These are phyloP conservation scores for Hydra vulgaris DNA, from an alignment of 30 jellyfish, hydroid and myxozoan genomes.

Conservation along the genomic window DNA sequence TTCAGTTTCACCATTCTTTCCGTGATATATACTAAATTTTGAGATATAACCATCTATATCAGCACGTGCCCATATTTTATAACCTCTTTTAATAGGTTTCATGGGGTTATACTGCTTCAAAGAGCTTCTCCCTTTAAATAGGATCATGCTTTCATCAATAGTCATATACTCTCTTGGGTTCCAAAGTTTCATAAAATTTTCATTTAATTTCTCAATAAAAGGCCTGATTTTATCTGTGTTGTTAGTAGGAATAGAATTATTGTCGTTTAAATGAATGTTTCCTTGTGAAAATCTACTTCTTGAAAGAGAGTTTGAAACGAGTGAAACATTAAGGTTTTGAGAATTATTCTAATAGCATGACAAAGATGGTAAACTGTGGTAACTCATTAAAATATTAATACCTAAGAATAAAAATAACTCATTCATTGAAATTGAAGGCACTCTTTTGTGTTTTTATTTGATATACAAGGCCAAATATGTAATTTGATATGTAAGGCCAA, in stretches of 20 bases:
- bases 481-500: too few species aligned
- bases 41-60: too few species aligned
- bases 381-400: conserved; percentile 51
- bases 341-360: conserved; percentile 26
- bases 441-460: conserved; percentile 10
- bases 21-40: conserved; percentile 63
- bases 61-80: too few species aligned
- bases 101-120: too few species aligned
- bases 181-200: conserved; percentile 35
- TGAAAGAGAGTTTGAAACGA: conserved; percentile 28
- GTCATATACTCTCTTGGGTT: conserved; percentile 6
- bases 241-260: conserved; percentile 48
- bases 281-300: conserved; percentile 31
- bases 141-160: conserved; percentile 67
- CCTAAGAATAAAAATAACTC: conserved; percentile 50
- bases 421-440: conserved; percentile 24
- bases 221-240: conserved; percentile 56
- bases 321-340: too few species aligned
- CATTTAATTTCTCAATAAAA: conserved; percentile 39
- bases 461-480: too few species aligned
- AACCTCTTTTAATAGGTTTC: too few species aligned
- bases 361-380: conserved; percentile 40
- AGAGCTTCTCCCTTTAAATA: too few species aligned
- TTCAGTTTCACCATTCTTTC: conserved; percentile 45
- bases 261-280: conserved; percentile 29